Evolutionary conservation across 2,888 invertebrate species (phyloP).

Genomic region (Euspilapteryx auroguttella): DNA sequence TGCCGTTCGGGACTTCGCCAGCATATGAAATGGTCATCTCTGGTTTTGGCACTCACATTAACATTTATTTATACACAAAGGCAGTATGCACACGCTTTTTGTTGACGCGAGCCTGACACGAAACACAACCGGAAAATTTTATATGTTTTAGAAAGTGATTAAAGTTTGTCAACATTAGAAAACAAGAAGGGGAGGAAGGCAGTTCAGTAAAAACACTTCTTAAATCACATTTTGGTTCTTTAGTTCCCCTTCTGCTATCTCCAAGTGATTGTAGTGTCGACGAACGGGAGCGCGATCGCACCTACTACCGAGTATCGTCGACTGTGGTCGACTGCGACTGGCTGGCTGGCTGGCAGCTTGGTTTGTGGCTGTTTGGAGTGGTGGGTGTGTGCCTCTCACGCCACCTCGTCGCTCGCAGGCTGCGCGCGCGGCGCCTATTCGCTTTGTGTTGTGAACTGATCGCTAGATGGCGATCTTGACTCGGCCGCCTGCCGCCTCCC

Average conservation of each 20-base stretch:
- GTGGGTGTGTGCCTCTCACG: conserved; percentile 11
- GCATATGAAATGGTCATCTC: conserved; percentile 88
- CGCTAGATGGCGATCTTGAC: too few relatives aligned
- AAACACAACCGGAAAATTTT: conserved; percentile 53
- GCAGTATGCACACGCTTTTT: conserved; percentile 53
- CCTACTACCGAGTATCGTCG: conserved; percentile 14
- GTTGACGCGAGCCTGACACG: conserved; percentile 40
- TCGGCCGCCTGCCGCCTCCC: too few relatives aligned
- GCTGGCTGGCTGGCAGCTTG: neutral
- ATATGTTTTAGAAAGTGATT: conserved; percentile 54
- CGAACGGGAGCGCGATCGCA: conserved; percentile 25
- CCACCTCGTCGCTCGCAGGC: conserved; percentile 7
- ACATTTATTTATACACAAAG: conserved; percentile 46
- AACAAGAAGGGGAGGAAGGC: conserved; percentile 36
- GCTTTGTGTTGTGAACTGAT: too few relatives aligned
- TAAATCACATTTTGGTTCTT: conserved; percentile 52
- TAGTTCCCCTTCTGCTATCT: conserved; percentile 34
- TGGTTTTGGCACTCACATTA: conserved; percentile 33
- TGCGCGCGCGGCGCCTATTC: conserved; percentile 12
- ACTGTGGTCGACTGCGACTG: conserved; percentile 10
- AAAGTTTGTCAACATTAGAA: conserved; percentile 34
- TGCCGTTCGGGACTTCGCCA: conserved; percentile 88
- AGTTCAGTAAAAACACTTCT: conserved; percentile 30
- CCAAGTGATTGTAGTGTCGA: conserved; percentile 21
- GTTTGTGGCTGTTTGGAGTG: conserved; percentile 9